Conservation (phyloP, 2,113 vertebrate genomes). For the Melanotaenia duboulayi region DNA sequence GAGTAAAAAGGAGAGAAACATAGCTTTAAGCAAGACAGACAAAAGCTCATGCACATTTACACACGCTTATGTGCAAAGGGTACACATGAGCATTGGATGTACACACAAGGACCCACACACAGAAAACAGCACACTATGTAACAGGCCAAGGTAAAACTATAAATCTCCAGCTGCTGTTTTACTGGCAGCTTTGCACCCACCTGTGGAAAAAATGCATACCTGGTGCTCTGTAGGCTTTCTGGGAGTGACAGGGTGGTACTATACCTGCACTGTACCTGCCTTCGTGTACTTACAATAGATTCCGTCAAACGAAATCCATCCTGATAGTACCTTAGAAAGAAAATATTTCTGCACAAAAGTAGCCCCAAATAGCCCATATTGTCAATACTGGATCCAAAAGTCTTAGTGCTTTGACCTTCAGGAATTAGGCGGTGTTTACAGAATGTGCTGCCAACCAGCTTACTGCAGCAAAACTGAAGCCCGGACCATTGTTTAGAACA, state of each 20-base stretch:
- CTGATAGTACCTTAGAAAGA: conserved; percentile 41
- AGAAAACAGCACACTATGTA: background rate
- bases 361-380: conserved; percentile 32
- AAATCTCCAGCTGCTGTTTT: background rate
- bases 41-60: conserved; percentile 2
- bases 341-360: conserved; percentile 44
- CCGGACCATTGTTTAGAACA: conserved; percentile 55
- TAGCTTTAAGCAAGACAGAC: conserved; percentile 31
- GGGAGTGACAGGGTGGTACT: conserved; percentile 29
- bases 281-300: conserved; percentile 32
- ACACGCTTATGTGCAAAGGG: background rate
- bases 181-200: background rate
- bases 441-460: conserved; percentile 46
- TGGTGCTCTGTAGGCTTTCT: conserved; percentile 12
- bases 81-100: background rate
- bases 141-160: background rate
- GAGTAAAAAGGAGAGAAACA: conserved; percentile 21
- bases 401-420: conserved; percentile 68
- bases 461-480: conserved; percentile 56
- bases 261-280: conserved; percentile 9
- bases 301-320: conserved; percentile 38
- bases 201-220: conserved; percentile 10
- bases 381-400: conserved; percentile 36
- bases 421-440: conserved; percentile 56
- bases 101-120: background rate